Evolutionary conservation across 2,797 vertebrate genomes (phyloP).

Genomic region (Enteromius unitaeniatus): DNA sequence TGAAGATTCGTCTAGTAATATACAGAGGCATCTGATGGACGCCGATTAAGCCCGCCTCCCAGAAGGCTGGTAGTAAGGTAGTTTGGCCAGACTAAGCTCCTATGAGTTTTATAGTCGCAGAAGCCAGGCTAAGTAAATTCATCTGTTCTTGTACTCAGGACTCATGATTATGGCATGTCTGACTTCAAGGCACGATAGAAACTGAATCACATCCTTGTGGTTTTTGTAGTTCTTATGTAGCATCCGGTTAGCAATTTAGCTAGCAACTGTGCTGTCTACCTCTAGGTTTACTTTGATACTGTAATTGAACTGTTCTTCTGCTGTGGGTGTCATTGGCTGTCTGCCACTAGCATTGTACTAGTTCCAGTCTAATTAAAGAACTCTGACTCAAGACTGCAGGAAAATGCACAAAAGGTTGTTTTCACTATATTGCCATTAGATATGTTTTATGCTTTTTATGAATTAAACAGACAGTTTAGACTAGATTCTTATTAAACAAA

Average conservation of each 20-base stretch:
- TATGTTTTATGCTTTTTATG: background rate
- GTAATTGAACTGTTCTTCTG: no score
- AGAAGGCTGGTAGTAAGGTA: no score
- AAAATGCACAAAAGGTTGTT: background rate
- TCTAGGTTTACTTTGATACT: background rate
- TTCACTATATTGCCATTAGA: background rate
- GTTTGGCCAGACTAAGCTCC: no score
- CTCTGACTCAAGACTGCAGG: background rate
- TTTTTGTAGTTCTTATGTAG: background rate
- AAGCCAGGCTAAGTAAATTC: no score
- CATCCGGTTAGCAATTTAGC: slow-evolving; percentile 4
- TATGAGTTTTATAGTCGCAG: no score
- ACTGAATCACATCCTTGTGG: background rate
- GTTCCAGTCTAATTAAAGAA: background rate
- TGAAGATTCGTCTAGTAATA: no score
- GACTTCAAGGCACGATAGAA: background rate
- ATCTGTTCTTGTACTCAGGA: background rate
- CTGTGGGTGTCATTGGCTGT: background rate
- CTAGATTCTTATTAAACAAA: background rate
- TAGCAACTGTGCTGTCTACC: no score
- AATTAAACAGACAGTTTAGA: background rate
- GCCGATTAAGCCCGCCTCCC: no score
- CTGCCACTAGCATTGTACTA: background rate
- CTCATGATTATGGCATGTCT: background rate
- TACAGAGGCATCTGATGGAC: no score